phyloP scores from a whole-genome alignment of 2,113 vertebrate species.

The Xerus inauris region DNA sequence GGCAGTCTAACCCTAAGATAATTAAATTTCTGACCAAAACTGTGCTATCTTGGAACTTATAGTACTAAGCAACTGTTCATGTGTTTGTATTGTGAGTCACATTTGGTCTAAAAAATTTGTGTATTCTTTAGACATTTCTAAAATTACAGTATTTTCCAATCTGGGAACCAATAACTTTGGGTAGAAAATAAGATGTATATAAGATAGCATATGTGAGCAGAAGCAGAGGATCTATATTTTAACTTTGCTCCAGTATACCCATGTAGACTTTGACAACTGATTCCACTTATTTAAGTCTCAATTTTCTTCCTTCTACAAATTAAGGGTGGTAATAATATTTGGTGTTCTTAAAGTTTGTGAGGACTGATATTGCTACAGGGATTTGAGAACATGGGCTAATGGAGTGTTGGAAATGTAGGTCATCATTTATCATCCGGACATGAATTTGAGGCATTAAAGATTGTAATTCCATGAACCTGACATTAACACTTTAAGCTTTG shows the following conservation, averaged over 20 bases:
- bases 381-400: slow-evolving; percentile 20
- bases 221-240: not conserved
- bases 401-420: slow-evolving; percentile 6
- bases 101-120: slow-evolving; percentile 31
- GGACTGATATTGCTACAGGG: not conserved
- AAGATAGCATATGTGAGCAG: not conserved
- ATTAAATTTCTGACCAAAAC: slow-evolving; percentile 55
- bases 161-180: not conserved
- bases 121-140: slow-evolving; percentile 40
- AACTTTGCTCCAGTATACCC: not conserved
- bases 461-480: slow-evolving; percentile 50
- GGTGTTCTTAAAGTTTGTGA: not conserved
- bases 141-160: slow-evolving; percentile 23
- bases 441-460: slow-evolving; percentile 45
- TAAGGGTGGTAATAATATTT: not conserved
- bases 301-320: not conserved
- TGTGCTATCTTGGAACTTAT: not conserved
- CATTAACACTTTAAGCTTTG: slow-evolving; percentile 57
- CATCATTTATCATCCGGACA: slow-evolving; percentile 53
- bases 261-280: not conserved
- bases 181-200: not conserved
- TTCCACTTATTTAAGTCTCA: slow-evolving; percentile 14
- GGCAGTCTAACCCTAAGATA: not conserved
- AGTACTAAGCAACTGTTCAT: slow-evolving; percentile 8
- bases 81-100: slow-evolving; percentile 49